Conservation (phyloP, 2,797 vertebrate species). For the Acanthis flammea region DNA sequence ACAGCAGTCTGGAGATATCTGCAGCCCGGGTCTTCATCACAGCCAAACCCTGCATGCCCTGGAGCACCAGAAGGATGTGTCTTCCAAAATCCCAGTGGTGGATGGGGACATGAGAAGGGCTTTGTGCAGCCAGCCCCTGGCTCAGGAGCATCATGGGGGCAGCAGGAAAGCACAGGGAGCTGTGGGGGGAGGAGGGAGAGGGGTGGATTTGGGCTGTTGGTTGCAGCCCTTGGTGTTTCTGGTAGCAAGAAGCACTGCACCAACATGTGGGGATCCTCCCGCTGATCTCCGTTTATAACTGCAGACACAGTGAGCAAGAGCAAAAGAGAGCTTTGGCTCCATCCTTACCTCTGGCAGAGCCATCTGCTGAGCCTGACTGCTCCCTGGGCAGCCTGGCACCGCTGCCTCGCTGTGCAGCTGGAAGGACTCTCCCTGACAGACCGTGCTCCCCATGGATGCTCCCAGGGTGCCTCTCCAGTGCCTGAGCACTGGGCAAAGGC, state of each 20-base stretch:
- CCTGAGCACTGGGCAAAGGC: neutral
- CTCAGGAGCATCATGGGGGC: rapidly evolving
- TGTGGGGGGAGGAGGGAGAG: rapidly evolving
- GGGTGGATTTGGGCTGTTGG: neutral
- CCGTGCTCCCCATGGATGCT: neutral
- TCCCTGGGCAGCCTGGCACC: neutral
- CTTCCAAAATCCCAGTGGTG: neutral
- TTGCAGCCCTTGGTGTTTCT: neutral
- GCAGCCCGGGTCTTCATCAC: neutral
- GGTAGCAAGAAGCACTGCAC: neutral
- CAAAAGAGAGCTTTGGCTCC: neutral
- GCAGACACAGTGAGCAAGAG: neutral
- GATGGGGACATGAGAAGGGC: rapidly evolving
- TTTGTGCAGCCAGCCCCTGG: neutral
- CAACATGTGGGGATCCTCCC: rapidly evolving
- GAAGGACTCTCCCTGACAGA: neutral
- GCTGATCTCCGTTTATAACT: rapidly evolving
- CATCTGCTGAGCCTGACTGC: rapidly evolving
- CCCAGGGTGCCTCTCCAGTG: neutral
- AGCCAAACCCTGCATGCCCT: neutral
- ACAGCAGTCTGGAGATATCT: neutral
- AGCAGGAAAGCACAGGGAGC: neutral
- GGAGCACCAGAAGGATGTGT: rapidly evolving
- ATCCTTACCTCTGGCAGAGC: neutral
- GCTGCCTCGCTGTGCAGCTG: neutral